Evolutionary conservation across 1,140 invertebrate species (phyloP), one percentile per base, ranked within the genome.

Genomic region (Andrena cerasifolii): DNA sequence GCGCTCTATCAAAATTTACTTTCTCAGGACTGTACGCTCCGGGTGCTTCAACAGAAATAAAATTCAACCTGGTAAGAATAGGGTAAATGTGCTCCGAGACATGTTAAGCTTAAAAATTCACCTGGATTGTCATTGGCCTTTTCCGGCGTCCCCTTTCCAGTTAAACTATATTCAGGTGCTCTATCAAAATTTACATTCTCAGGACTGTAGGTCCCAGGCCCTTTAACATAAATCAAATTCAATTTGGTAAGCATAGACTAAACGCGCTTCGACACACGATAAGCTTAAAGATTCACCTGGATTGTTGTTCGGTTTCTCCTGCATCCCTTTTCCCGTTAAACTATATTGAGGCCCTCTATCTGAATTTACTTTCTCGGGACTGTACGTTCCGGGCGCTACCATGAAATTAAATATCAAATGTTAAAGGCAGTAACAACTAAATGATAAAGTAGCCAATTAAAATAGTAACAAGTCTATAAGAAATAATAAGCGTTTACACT

Each of bases 161-260:
- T 95, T 95, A 95, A 94, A 31, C 94, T 94, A 83, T 94, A 95
- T 61, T 93, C 87, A 21, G 94, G 94, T 54, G 94, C 93, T 81
- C 92, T 94, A 86, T 95, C 94, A 78, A 94, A 90, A 40, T 95
- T 94, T 26, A 94, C 93, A 85, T 95, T 95, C 80, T 96, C 96
- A 3, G 94, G 93, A 14, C 79, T 86, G 62, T 94, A 94, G 1
- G 92, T 91, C 77, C 93, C 93, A 62, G 94, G 94, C 80, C 92
- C 94, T 91, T 89, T 31, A 79, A 80, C 93, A 93, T 87, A 93
- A 95, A 70, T 90, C 87, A 36, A 53, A 59, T 56, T 40, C 4
- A 40, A 40, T 5, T 3, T 40, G 10, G 4, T 40, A 40, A 40
- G 36, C 3, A 40, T 5, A 3, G 10, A 5, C 10, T 40, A 40